Evolutionary conservation across 2,113 vertebrate species (phyloP).

Genomic region (Osmerus mordax): DNA sequence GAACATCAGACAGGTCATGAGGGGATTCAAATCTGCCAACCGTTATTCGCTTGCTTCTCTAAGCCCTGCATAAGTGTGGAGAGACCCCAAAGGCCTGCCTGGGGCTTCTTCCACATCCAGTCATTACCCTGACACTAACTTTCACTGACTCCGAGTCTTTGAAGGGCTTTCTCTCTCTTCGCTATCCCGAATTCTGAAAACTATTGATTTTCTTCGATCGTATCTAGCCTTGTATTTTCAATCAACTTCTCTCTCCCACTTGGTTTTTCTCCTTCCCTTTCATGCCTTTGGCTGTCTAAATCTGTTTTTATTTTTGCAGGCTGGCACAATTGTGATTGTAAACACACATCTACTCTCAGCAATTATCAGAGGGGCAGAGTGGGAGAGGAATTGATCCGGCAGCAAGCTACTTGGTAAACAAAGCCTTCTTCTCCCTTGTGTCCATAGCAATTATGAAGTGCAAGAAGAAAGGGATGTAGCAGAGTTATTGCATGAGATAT

Average conservation of each 20-base stretch:
- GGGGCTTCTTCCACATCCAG: conserved; percentile 33
- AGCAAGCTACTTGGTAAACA: conserved; percentile 61
- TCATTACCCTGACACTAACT: conserved; percentile 59
- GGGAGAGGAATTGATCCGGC: conserved; percentile 64
- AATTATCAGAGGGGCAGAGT: conserved; percentile 60
- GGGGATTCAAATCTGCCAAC: neutral
- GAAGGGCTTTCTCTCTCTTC: conserved; percentile 55
- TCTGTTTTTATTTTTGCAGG: conserved; percentile 19
- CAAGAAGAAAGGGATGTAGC: conserved; percentile 55
- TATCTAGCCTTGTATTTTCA: conserved; percentile 56
- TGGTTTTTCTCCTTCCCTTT: conserved; percentile 43
- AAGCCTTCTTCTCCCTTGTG: conserved; percentile 59
- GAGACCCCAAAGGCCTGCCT: conserved; percentile 47
- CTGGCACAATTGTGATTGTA: conserved; percentile 51
- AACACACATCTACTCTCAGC: conserved; percentile 56
- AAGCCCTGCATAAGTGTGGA: conserved; percentile 33
- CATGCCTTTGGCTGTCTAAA: conserved; percentile 50
- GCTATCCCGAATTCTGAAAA: conserved; percentile 61
- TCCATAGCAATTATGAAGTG: conserved; percentile 66
- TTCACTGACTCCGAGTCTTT: conserved; percentile 66
- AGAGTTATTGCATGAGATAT: conserved; percentile 45
- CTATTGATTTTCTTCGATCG: conserved; percentile 60
- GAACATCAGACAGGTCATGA: neutral
- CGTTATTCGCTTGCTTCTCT: conserved; percentile 1
- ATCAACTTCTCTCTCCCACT: conserved; percentile 40